Evolutionary conservation across 2,797 vertebrate genomes (phyloP).

Genomic region (Australoheros facetus): DNA sequence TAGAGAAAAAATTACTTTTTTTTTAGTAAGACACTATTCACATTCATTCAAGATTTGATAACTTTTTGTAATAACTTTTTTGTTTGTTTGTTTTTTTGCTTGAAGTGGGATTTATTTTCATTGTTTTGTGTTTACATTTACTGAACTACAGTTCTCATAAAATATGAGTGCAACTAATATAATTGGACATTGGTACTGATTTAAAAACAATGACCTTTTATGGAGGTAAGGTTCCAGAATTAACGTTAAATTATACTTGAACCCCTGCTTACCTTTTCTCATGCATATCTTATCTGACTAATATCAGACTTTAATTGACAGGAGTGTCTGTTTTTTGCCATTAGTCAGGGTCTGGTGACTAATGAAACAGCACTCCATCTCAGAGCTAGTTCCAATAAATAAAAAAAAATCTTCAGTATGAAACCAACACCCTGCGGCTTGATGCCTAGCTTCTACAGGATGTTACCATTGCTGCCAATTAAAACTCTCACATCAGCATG

Average conservation of each 20-base stretch:
- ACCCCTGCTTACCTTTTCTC: background rate
- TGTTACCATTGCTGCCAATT: constrained; percentile 51
- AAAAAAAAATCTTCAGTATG: background rate
- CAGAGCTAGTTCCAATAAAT: constrained; percentile 23
- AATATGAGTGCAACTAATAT: background rate
- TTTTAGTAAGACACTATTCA: no score
- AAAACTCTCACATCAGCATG: constrained; percentile 47
- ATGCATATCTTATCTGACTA: constrained; percentile 5
- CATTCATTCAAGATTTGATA: no score
- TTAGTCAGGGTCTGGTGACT: constrained; percentile 23
- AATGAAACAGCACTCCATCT: constrained; percentile 31
- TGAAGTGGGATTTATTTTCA: background rate
- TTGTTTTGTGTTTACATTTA: background rate
- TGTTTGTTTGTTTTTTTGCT: background rate
- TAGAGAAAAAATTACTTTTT: no score
- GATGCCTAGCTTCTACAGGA: constrained; percentile 10
- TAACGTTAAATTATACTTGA: constrained; percentile 1
- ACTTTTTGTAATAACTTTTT: no score
- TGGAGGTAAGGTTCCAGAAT: background rate
- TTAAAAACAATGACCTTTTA: background rate
- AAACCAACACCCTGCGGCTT: constrained; percentile 28
- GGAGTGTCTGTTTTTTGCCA: constrained; percentile 5
- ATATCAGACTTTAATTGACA: constrained; percentile 45
- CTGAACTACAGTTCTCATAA: background rate
- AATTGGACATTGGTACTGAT: background rate